Base-by-base conservation (phyloP, 2,888 invertebrate species). In the Macrosoma leucophasiata region DNA sequence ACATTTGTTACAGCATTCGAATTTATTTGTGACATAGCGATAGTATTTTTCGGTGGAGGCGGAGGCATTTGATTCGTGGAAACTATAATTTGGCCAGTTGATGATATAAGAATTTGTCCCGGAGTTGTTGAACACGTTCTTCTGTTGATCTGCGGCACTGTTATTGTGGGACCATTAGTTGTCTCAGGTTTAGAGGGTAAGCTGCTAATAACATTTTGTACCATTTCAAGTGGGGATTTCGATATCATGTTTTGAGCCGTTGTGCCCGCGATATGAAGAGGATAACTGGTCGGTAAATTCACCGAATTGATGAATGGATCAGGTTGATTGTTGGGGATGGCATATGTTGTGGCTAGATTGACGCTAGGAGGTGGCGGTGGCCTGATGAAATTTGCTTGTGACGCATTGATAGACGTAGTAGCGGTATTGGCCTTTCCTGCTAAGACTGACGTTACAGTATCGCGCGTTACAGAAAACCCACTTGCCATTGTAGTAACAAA, bases 371-470 rank as follows among this genome's bases (percentile, higher is more conserved):
- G 68, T 0, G 77, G 79, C 2, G 78, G 70, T 43, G 55, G 87
- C 53, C 81, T 51, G 5, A 74, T 48, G 36, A 70, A 82, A 55
- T 62, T 86, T 33, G 54, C 86, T 41, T 77, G 79, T 3, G 89
- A 86, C 14, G 88, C 88, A 49, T 90, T 91, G 13, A 91, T 88
- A 0, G 92, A 90, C 1, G 93, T 91, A 0, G 93, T 91, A 1
- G 90, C 90, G 1, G 92, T 93, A 50, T 90, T 90, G 0, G 92
- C 88, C 62, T 89, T 86, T 2, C 92, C 92, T 2, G 92, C 92
- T 40, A 92, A 66, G 2, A 93, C 93, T 0, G 91, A 92, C 0
- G 94, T 94, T 11, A 94, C 91, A 0, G 94, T 93, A 59, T 93
- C 93, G 47, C 93, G 88, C 18, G 91, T 91, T 2, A 89, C 90